phyloP scores from a whole-genome alignment of 2,888 invertebrate genomes.

The Hydriomena furcata region DNA sequence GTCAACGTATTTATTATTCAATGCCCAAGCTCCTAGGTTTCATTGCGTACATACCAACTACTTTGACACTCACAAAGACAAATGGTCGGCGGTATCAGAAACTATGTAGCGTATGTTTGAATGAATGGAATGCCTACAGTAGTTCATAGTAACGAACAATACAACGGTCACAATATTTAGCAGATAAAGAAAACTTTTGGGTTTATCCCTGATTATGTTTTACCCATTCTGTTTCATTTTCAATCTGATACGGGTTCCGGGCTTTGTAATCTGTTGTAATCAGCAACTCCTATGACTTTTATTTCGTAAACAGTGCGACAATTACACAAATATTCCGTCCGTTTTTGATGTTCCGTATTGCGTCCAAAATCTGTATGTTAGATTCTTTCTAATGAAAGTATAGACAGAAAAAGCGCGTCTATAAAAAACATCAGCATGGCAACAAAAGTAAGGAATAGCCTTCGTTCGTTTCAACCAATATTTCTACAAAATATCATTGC shows the following conservation, averaged over 20 bases:
- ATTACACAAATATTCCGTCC: too few species aligned
- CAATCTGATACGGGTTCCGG: neutral
- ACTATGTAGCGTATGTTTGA: constrained; percentile 12
- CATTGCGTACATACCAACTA: constrained; percentile 6
- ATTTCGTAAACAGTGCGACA: too few species aligned
- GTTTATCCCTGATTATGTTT: constrained; percentile 11
- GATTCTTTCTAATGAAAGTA: too few species aligned
- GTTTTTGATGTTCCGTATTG: too few species aligned
- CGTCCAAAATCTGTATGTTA: too few species aligned
- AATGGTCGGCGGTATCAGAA: constrained; percentile 21
- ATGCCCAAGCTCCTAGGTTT: constrained; percentile 8
- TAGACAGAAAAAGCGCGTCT: too few species aligned
- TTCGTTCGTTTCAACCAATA: too few species aligned
- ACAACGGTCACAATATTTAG: constrained; percentile 10
- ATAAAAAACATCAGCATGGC: too few species aligned
- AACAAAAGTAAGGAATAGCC: too few species aligned
- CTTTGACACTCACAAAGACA: constrained; percentile 26
- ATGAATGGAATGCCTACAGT: constrained; percentile 6
- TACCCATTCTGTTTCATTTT: constrained; percentile 1
- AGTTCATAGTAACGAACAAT: constrained; percentile 1
- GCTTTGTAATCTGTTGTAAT: constrained; percentile 6
- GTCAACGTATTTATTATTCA: constrained; percentile 13
- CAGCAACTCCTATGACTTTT: too few species aligned
- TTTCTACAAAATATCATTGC: too few species aligned
- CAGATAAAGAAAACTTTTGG: constrained; percentile 12